Evolutionary conservation across 2,888 invertebrate species (phyloP), one percentile per base, ranked within the genome.

Genomic region (Ectobius pallidus): DNA sequence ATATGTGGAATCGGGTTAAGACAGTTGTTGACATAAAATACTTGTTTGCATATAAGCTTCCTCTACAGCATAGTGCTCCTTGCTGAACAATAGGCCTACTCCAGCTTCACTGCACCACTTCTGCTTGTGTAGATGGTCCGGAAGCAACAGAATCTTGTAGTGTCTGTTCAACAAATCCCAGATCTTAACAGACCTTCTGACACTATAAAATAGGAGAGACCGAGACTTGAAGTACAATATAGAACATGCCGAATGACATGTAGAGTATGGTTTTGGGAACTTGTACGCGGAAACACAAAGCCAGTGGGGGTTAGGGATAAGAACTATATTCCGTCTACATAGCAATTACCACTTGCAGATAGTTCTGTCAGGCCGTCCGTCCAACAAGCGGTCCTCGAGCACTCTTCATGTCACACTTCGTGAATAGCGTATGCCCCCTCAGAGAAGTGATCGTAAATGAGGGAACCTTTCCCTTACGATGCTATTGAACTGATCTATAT

Each of bases 341-440:
- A 30, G 58, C 65, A 65, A 65, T 65, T 65, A 65, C 65, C 42
- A 65, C 27, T 65, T 44, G 65, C 65, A 44, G 65, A 65, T 65
- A 42, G 44, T 58, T 58, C 58, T 58, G 32, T 30, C 58, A 58
- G 27, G 3, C 32, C 58, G n/a, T 30, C 22, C 27, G 27, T 30
- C 22, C 27, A 30, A 58, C 58, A 58, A 30, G 58, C 58, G 16
- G 58, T 30, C 52, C 49, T 71, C 71, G 39, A 71, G 71, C 25
- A 44, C 71, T 52, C 71, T 71, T 18, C 49, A 71, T 18, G 32
- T 65, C 65, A 67, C 71, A 71, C 71, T 67, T 71, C 14, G 52
- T 67, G 65, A 71, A 71, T 67, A 49, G 58, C 14, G 46, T 34
- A 30, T 32, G 49, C 71, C 70, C 30, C 68, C 39, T 3, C 20